Evolutionary conservation across 2,888 invertebrate species (phyloP).

Genomic region (Eristalinus sepulchralis): DNA sequence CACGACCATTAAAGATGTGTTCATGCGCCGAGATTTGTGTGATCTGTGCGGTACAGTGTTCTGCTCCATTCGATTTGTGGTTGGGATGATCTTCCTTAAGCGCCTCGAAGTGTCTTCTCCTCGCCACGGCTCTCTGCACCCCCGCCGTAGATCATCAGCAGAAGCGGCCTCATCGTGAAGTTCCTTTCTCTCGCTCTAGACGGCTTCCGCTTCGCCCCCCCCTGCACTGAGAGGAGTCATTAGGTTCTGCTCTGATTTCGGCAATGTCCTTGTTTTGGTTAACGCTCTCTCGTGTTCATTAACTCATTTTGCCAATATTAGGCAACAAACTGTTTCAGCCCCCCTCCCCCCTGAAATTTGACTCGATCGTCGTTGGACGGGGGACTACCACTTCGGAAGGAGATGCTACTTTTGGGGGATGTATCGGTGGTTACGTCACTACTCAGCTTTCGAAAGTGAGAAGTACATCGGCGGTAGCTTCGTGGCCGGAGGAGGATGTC

Average conservation of each 20-base stretch:
- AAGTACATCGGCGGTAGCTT: neutral
- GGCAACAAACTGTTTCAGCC: slow-evolving; percentile 10
- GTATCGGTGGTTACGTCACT: neutral
- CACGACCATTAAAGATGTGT: slow-evolving; percentile 70
- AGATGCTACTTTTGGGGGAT: neutral
- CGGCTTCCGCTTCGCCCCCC: slow-evolving; percentile 10
- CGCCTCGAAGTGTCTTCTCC: neutral
- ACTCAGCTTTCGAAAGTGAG: slow-evolving; percentile 6
- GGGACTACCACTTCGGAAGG: neutral
- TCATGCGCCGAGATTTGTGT: slow-evolving; percentile 68
- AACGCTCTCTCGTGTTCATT: slow-evolving; percentile 53
- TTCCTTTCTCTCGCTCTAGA: slow-evolving; percentile 62
- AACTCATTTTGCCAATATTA: slow-evolving; percentile 44
- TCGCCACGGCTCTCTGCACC: neutral
- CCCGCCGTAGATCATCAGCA: neutral
- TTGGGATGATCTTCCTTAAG: slow-evolving; percentile 5
- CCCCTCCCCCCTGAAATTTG: too few relatives aligned
- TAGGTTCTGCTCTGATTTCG: slow-evolving; percentile 63
- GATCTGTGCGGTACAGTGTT: slow-evolving; percentile 49
- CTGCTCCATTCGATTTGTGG: slow-evolving; percentile 57
- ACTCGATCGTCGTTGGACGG: neutral
- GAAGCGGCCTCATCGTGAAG: slow-evolving; percentile 59
- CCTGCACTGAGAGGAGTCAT: slow-evolving; percentile 35
- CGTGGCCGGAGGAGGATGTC: neutral
- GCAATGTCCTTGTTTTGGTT: slow-evolving; percentile 29